Percentiles rank a stretch among this genome's conserved stretches.
Evolutionary conservation across 2,888 invertebrate genomes (phyloP).

Genomic region (Drosophila falleni): DNA sequence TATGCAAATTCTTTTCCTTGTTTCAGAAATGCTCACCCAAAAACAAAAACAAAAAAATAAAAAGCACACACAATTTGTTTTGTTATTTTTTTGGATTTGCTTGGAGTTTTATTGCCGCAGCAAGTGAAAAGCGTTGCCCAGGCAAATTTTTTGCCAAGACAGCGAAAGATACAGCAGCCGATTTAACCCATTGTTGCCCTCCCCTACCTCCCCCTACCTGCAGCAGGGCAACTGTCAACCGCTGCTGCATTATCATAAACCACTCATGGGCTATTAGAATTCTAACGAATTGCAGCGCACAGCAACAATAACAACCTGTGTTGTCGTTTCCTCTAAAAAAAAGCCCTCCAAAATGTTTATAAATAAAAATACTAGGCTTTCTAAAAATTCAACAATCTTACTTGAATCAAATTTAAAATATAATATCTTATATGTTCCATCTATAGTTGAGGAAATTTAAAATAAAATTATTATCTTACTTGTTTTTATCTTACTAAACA

Average conservation of each 20-base stretch:
- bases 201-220: not conserved
- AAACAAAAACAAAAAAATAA: slow-evolving; percentile 32
- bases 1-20: slow-evolving; percentile 73
- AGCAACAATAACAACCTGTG: slow-evolving; percentile 13
- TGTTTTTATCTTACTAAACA: too few species aligned
- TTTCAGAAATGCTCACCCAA: slow-evolving; percentile 49
- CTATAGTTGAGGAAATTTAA: too few species aligned
- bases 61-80: slow-evolving; percentile 42
- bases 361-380: not conserved
- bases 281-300: slow-evolving; percentile 25
- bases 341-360: not conserved
- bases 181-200: slow-evolving; percentile 35
- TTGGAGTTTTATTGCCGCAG: slow-evolving; percentile 55
- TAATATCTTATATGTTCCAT: too few species aligned
- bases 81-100: slow-evolving; percentile 50
- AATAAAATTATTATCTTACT: too few species aligned
- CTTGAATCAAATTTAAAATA: not conserved
- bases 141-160: slow-evolving; percentile 23
- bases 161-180: slow-evolving; percentile 17
- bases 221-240: not conserved
- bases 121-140: slow-evolving; percentile 35
- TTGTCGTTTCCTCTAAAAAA: not conserved
- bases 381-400: not conserved
- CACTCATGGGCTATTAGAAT: slow-evolving; percentile 29
- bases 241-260: slow-evolving; percentile 32